Base-by-base conservation (phyloP, 1,140 invertebrate species). In the Drosophila murphyi region DNA sequence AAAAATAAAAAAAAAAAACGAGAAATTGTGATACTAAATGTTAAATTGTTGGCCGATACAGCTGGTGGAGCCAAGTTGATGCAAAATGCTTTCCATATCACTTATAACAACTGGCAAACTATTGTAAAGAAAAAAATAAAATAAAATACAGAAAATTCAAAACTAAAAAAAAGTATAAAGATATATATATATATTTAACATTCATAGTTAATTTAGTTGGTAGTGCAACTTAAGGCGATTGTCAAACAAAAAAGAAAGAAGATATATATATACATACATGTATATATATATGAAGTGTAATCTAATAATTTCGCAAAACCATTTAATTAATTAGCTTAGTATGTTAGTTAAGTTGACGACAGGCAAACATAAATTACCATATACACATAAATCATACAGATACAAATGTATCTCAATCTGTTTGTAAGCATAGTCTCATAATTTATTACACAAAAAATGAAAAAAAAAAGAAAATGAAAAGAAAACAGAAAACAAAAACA, bases 51-150 rank as follows among this genome's bases (percentile, higher is more conserved):
- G 63, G 63, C 43, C 56, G 41, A 50, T 28, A 31, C 63, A 54
- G 61, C 61, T 74, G 50, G 69, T 55, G 48, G 29, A 67, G 59
- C 63, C 62, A 32, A 32, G 45, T 55, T 67, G 72, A 67, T 70
- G 75, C 70, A 78, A 83, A 80, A 73, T 89, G 85, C 81, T 89
- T 89, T 89, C 85, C 85, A 89, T 89, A 89, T 89, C 85, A 89
- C 80, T 76, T 74, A 59, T 32, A 73, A 69, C 73, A 88, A 79
- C 76, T 71, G 85, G 82, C 77, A 89, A 83, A 85, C 65, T 63
- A 78, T 75, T 69, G 54, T 57, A 57, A 57, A 72, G 60, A 45
- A 39, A 6, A 29, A 72, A 65, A 45, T 45, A 6, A 29, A 41
- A 50, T 32, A 60, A 67, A 28, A 45, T 50, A 31, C 51, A 31